A percentile compares a stretch with the other conserved stretches of the same genome.
Conservation (phyloP, 1,140 invertebrate species). For the Hyles vespertilio region DNA sequence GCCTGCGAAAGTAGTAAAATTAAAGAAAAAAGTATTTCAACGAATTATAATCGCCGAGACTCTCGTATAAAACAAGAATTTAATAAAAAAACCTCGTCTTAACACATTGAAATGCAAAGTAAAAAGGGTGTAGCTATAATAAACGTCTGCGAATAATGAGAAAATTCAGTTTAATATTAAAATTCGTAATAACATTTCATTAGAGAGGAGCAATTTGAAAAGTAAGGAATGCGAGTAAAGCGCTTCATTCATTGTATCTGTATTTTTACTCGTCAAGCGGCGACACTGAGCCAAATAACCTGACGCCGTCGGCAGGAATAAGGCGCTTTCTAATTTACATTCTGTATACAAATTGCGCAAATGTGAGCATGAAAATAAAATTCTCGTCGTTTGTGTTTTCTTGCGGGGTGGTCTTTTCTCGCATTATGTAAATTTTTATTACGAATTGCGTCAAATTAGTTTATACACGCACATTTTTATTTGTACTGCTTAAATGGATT, state of each 20-base stretch:
- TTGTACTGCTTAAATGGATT: background rate
- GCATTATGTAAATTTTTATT: conserved; percentile 66
- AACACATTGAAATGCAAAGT: conserved; percentile 17
- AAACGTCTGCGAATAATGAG: conserved; percentile 15
- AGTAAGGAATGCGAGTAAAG: conserved; percentile 44
- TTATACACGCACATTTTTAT: conserved; percentile 43
- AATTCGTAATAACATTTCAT: conserved; percentile 33
- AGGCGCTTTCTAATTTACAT: conserved; percentile 70
- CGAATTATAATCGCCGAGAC: background rate
- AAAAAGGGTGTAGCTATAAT: conserved; percentile 14
- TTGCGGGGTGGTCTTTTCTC: conserved; percentile 51
- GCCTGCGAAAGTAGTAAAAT: no score
- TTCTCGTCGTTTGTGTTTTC: conserved; percentile 60
- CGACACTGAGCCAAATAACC: conserved; percentile 63
- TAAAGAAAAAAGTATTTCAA: no score
- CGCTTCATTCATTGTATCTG: conserved; percentile 48
- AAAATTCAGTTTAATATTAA: conserved; percentile 21
- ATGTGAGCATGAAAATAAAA: conserved; percentile 70
- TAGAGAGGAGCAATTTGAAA: conserved; percentile 39
- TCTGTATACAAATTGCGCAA: conserved; percentile 69
- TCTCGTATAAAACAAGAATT: conserved; percentile 7
- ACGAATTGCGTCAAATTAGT: conserved; percentile 57
- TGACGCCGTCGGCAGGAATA: conserved; percentile 57
- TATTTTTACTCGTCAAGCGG: conserved; percentile 58
- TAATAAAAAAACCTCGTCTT: conserved; percentile 14